Conservation (phyloP, 2,797 vertebrate genomes). For the Smutsia temminckii region DNA sequence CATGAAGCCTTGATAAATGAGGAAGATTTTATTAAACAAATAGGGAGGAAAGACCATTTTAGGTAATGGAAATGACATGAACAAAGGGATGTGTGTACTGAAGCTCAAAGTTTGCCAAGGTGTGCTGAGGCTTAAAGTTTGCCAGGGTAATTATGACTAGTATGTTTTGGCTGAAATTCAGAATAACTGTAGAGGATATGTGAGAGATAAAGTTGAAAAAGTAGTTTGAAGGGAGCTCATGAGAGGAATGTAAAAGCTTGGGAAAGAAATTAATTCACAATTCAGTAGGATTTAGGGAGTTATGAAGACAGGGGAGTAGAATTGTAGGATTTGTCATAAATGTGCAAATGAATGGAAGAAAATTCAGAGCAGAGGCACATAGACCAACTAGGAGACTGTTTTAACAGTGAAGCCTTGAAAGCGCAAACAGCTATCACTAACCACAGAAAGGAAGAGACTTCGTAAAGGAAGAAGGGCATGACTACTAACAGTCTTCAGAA, state of each 20-base stretch:
- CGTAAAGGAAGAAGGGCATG: not conserved
- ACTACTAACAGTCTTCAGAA: not conserved
- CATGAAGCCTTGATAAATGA: conserved; percentile 1
- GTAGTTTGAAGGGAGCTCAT: not conserved
- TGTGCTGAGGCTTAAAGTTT: conserved; percentile 45
- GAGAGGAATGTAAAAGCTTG: not conserved
- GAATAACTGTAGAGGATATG: not conserved
- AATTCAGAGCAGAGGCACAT: not conserved
- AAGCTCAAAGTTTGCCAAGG: conserved; percentile 43
- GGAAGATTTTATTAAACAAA: conserved; percentile 17
- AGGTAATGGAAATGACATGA: not conserved
- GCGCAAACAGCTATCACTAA: not conserved
- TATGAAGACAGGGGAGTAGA: not conserved
- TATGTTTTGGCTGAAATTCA: conserved; percentile 56
- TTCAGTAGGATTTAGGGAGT: not conserved
- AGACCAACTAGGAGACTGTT: not conserved
- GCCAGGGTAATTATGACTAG: conserved; percentile 36
- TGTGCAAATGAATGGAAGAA: conserved; percentile 25
- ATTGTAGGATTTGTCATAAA: not conserved
- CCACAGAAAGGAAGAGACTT: not conserved
- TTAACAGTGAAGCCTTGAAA: not conserved
- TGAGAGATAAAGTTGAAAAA: conserved; percentile 28
- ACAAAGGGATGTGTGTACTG: conserved; percentile 15
- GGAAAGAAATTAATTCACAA: conserved; percentile 4
- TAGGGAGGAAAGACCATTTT: conserved; percentile 27